Base-by-base conservation (phyloP, 2,113 vertebrate species). In the Xenus cinereus region DNA sequence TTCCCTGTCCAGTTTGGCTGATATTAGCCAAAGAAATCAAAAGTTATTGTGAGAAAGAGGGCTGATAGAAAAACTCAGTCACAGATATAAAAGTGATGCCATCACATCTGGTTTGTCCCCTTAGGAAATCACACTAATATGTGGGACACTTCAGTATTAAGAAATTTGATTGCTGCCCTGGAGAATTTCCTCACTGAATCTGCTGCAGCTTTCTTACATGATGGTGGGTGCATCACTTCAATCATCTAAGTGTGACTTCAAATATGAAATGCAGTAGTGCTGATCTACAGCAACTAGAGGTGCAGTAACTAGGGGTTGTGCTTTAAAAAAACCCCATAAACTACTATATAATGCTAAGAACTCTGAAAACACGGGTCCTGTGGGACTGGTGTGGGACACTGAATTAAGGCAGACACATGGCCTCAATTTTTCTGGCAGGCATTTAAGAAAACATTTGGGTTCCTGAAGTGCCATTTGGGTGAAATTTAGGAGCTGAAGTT, bases 111-210 rank as follows among this genome's bases (percentile, higher is more conserved):
- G 12, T 77, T 88, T 5, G 0, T 46, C 59, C 79, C 92, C 79
- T 66, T 57, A 95, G 88, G 88, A 96, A 94, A 97, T 92, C 79
- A 95, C 24, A 66, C 50, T 78, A 41, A 93, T 92, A 82, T 60
- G 53, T 4, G 66, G 53, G 27, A 83, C 3, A 8, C 6, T 83
- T 62, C 54, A 77, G 32, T 45, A 41, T 46, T 62, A 72, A 73
- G 67, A 76, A 84, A 76, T 78, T 76, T 76, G 74, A 94, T 91
- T 93, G 19, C 22, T 89, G 20, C 64, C 81, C 62, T 54, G 67
- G 71, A 94, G 69, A 84, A 82, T 78, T 89, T 73, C 30, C 32
- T 79, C 48, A 9, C 35, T 66, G 41, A 73, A 75, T 60, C 43
- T 87, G 56, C 14, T 50, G 43, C 14, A 54, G 5, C 10, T 84